phyloP scores from a whole-genome alignment of 1,140 invertebrate species.

The Calliopsis andreniformis region DNA sequence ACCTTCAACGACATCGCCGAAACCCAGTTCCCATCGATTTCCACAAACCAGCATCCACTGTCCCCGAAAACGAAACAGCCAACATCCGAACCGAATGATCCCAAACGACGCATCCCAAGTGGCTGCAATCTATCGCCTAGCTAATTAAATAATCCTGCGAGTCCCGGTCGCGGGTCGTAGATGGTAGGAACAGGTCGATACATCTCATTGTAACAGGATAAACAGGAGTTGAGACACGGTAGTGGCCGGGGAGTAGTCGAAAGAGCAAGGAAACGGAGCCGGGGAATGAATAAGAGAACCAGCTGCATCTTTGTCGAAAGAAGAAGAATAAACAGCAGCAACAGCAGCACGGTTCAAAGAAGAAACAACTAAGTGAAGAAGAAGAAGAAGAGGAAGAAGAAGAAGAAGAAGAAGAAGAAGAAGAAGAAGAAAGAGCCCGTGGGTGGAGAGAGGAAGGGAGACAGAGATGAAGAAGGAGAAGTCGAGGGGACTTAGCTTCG shows the following conservation, averaged over 20 bases:
- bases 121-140: slow-evolving; percentile 64
- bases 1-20: too few species aligned
- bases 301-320: slow-evolving; percentile 51
- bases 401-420: slow-evolving; percentile 29
- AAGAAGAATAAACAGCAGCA: slow-evolving; percentile 1
- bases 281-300: slow-evolving; percentile 42
- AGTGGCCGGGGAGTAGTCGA: slow-evolving; percentile 38
- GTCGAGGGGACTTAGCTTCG: slow-evolving; percentile 58
- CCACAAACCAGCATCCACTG: background rate
- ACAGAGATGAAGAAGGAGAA: slow-evolving; percentile 25
- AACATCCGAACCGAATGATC: background rate
- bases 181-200: slow-evolving; percentile 77
- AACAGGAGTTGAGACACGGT: slow-evolving; percentile 79
- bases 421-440: slow-evolving; percentile 34
- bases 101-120: slow-evolving; percentile 4
- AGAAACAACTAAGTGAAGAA: slow-evolving; percentile 16
- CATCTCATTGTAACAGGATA: slow-evolving; percentile 81
- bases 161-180: slow-evolving; percentile 66
- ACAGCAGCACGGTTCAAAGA: slow-evolving; percentile 8
- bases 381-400: slow-evolving; percentile 8
- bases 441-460: slow-evolving; percentile 37
- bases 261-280: slow-evolving; percentile 24
- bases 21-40: slow-evolving; percentile 1
- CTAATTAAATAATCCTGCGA: slow-evolving; percentile 81
- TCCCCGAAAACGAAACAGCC: background rate